A percentile compares a stretch with the other conserved stretches of the same genome.
These are phyloP conservation scores for Venustoraphidia nigricollis DNA, from an alignment of 2,888 invertebrate genomes.

Conservation along the genomic window DNA sequence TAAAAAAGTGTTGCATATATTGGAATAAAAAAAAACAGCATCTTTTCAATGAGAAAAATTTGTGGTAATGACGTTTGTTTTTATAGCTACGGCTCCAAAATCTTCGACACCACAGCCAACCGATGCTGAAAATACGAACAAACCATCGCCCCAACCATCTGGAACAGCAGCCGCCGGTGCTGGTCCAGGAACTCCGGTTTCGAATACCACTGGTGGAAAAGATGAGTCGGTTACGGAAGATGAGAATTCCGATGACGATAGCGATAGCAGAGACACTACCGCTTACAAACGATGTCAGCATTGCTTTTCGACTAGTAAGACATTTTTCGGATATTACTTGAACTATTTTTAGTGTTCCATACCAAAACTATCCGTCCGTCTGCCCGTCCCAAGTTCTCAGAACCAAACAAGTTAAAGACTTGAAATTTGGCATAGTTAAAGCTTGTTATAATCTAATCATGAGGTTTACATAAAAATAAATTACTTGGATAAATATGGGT, in stretches of 20 bases:
- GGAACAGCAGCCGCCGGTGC: slow-evolving; percentile 51
- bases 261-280: slow-evolving; percentile 78
- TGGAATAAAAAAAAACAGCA: too few relatives aligned
- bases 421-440: too few relatives aligned
- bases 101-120: slow-evolving; percentile 24
- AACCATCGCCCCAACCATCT: slow-evolving; percentile 43
- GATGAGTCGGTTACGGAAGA: slow-evolving; percentile 1
- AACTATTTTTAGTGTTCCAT: neutral
- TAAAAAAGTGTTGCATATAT: too few relatives aligned
- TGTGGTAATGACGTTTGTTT: too few relatives aligned
- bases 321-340: slow-evolving; percentile 1
- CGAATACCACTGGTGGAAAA: neutral
- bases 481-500: too few relatives aligned
- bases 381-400: too few relatives aligned
- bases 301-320: slow-evolving; percentile 55
- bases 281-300: slow-evolving; percentile 46
- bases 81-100: too few relatives aligned
- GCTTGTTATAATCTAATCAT: too few relatives aligned
- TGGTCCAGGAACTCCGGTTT: slow-evolving; percentile 23
- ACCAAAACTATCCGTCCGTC: too few relatives aligned
- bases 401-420: too few relatives aligned
- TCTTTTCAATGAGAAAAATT: slow-evolving; percentile 48
- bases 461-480: too few relatives aligned
- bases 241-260: slow-evolving; percentile 85
- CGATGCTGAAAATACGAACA: slow-evolving; percentile 17